Percentiles rank a stretch among this genome's conserved stretches.
phyloP scores from a whole-genome alignment of 2,113 vertebrate genomes.

The Oenanthe oenanthe region DNA sequence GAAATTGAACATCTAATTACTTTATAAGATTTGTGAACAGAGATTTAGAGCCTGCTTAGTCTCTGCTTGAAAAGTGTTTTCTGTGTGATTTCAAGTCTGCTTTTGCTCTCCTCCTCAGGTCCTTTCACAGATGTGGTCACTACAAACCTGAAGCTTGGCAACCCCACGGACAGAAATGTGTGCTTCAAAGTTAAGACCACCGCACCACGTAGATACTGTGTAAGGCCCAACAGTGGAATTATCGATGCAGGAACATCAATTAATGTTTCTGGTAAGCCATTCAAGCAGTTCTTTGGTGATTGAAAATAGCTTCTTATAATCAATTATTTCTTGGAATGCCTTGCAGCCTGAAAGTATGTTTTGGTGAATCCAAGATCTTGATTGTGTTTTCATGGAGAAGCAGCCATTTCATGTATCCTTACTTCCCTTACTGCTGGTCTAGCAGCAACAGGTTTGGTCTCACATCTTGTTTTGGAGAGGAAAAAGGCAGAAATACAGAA shows the following conservation, averaged over 20 bases:
- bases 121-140: slow-evolving; percentile 98
- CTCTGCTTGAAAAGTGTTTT: not conserved
- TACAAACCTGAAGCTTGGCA: slow-evolving; percentile 94
- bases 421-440: not conserved
- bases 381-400: not conserved
- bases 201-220: slow-evolving; percentile 96
- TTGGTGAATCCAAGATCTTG: not conserved
- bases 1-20: slow-evolving; percentile 21
- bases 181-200: slow-evolving; percentile 99
- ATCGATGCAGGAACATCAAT: slow-evolving; percentile 95
- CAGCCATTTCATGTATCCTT: not conserved
- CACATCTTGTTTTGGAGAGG: not conserved
- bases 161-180: slow-evolving; percentile 95
- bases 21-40: slow-evolving; percentile 41
- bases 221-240: slow-evolving; percentile 97
- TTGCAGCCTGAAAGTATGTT: not conserved
- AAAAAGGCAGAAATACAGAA: not conserved
- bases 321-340: not conserved
- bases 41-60: slow-evolving; percentile 22
- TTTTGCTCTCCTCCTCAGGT: slow-evolving; percentile 76
- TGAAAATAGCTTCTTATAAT: not conserved
- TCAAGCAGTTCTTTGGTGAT: not conserved
- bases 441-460: not conserved
- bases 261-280: slow-evolving; percentile 92
- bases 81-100: slow-evolving; percentile 6